phyloP scores from a whole-genome alignment of 2,888 invertebrate species.

The Bombylius discolor region DNA sequence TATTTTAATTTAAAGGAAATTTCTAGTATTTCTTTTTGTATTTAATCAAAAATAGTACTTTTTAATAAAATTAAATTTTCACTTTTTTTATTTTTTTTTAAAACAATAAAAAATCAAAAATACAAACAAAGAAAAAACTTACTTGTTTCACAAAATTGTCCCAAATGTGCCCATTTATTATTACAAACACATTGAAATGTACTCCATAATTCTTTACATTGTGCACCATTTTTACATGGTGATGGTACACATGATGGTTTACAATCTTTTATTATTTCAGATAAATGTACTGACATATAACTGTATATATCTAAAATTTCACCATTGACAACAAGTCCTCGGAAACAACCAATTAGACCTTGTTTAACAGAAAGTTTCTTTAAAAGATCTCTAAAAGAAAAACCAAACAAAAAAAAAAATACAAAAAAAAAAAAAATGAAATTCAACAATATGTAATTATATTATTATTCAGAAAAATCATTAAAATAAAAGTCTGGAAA shows the following conservation, averaged over 20 bases:
- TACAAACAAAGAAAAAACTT: slow-evolving; percentile 31
- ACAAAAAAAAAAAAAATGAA: too few relatives aligned
- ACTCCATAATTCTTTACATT: slow-evolving; percentile 85
- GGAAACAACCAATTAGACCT: slow-evolving; percentile 86
- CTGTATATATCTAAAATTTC: slow-evolving; percentile 83
- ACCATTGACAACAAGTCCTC: slow-evolving; percentile 83
- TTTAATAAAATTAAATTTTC: too few relatives aligned
- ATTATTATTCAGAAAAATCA: too few relatives aligned
- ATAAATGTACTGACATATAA: slow-evolving; percentile 82
- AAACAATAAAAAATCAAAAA: not conserved
- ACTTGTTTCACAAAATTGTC: slow-evolving; percentile 84
- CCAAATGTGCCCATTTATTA: slow-evolving; percentile 86
- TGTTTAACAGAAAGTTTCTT: slow-evolving; percentile 73
- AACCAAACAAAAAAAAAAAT: too few relatives aligned
- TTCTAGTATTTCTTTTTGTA: not conserved
- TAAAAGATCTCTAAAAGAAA: slow-evolving; percentile 51
- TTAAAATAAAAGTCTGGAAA: too few relatives aligned
- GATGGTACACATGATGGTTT: slow-evolving; percentile 89
- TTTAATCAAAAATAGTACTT: not conserved
- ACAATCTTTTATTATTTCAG: slow-evolving; percentile 85
- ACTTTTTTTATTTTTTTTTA: too few relatives aligned
- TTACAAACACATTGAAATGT: slow-evolving; percentile 84
- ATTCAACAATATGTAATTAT: too few relatives aligned
- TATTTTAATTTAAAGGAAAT: not conserved
- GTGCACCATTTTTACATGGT: slow-evolving; percentile 83